Evolutionary conservation across 2,113 vertebrate species (phyloP).

Genomic region (Lophochroa leadbeateri): DNA sequence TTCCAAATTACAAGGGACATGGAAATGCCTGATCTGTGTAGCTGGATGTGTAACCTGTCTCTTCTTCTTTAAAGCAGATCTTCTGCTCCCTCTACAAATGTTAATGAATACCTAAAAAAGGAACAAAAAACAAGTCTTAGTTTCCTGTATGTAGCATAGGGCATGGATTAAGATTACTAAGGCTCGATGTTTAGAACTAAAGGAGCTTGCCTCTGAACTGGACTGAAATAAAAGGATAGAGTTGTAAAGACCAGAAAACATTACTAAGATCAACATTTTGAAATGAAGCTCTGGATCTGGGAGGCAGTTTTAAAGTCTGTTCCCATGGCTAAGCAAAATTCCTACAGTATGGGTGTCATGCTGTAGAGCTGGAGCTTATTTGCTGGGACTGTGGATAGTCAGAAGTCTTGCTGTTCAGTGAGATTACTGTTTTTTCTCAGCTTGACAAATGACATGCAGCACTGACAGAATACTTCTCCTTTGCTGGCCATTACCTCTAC

Average conservation of each 20-base stretch:
- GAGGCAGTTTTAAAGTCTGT: conserved; percentile 30
- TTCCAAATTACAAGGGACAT: not conserved
- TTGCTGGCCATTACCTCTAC: conserved; percentile 60
- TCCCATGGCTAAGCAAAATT: conserved; percentile 55
- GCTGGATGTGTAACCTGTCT: not conserved
- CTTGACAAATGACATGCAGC: conserved; percentile 47
- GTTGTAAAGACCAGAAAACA: not conserved
- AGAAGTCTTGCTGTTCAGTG: conserved; percentile 21
- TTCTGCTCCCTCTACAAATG: not conserved
- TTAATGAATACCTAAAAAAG: not conserved
- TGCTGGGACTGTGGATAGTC: not conserved
- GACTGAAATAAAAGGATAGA: not conserved
- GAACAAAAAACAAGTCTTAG: not conserved
- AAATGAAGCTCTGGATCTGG: conserved; percentile 16
- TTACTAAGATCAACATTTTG: not conserved
- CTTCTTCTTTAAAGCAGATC: not conserved
- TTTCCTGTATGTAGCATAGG: not conserved
- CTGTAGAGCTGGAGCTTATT: conserved; percentile 1
- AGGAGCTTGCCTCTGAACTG: not conserved
- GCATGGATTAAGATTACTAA: not conserved
- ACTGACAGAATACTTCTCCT: conserved; percentile 44
- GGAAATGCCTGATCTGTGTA: not conserved
- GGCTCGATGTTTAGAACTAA: not conserved
- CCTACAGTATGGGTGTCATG: conserved; percentile 40
- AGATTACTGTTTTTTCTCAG: conserved; percentile 53